A percentile compares a stretch with the other conserved stretches of the same genome.
phyloP scores from a whole-genome alignment of 2,113 vertebrate genomes.

The Epinephelus moara region DNA sequence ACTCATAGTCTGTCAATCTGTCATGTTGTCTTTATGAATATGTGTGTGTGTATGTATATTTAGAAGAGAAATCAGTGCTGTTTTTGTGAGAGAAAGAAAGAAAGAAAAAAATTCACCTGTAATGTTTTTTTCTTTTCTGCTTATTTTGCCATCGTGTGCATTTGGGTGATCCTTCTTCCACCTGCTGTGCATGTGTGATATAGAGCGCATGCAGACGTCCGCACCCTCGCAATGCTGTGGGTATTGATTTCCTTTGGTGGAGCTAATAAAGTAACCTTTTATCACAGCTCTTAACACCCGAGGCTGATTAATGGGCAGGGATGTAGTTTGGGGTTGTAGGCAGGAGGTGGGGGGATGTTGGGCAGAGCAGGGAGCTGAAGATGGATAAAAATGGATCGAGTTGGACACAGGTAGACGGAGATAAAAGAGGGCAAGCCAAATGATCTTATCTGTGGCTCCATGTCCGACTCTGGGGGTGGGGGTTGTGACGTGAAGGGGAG shows the following conservation, averaged over 20 bases:
- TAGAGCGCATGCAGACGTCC: conserved; percentile 50
- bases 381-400: conserved; percentile 52
- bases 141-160: conserved; percentile 8
- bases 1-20: conserved; percentile 58
- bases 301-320: conserved; percentile 72
- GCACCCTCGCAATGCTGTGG: conserved; percentile 41
- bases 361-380: conserved; percentile 22
- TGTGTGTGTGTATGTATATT: conserved; percentile 19
- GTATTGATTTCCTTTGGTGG: conserved; percentile 82
- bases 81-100: conserved; percentile 11
- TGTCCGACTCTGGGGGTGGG: conserved; percentile 58
- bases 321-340: conserved; percentile 41
- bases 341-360: conserved; percentile 9
- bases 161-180: conserved; percentile 33
- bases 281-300: conserved; percentile 76
- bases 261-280: conserved; percentile 83
- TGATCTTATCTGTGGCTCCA: conserved; percentile 54
- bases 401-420: conserved; percentile 46
- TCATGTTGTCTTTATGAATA: conserved; percentile 21
- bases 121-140: conserved; percentile 20
- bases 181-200: conserved; percentile 51
- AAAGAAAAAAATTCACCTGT: conserved; percentile 30
- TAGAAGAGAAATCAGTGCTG: not conserved
- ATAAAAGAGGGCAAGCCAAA: conserved; percentile 44
- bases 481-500: conserved; percentile 33